These are phyloP conservation scores for Plebejus argus DNA, from an alignment of 2,888 invertebrate species.

Conservation along the genomic window DNA sequence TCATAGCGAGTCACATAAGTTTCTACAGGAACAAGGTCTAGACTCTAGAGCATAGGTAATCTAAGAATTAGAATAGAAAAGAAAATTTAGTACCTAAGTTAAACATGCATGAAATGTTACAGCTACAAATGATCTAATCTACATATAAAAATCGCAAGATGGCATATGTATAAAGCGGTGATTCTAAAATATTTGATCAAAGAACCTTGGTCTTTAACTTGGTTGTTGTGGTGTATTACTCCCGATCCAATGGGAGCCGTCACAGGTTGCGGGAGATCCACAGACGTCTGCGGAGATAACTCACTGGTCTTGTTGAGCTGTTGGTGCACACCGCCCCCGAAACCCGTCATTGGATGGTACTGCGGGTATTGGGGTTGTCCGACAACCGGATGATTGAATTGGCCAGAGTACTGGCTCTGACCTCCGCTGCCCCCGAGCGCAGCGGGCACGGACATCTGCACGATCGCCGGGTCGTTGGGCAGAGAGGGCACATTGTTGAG, in stretches of 20 bases:
- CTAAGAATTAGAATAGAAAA: no score
- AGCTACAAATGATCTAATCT: constrained; percentile 21
- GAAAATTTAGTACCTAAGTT: background rate
- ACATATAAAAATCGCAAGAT: constrained; percentile 71
- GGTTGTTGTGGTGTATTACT: constrained; percentile 70
- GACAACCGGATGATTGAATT: constrained; percentile 87
- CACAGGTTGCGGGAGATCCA: constrained; percentile 64
- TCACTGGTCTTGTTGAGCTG: constrained; percentile 78
- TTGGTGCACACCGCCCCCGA: constrained; percentile 71
- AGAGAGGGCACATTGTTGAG: constrained; percentile 92
- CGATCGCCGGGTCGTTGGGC: constrained; percentile 99
- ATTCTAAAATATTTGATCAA: constrained; percentile 50
- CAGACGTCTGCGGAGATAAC: constrained; percentile 74
- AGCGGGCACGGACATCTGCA: constrained; percentile 91
- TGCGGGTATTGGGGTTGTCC: constrained; percentile 77
- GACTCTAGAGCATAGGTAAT: background rate
- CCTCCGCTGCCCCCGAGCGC: constrained; percentile 83
- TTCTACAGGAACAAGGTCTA: background rate
- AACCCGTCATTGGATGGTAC: constrained; percentile 78
- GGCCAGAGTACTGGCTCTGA: constrained; percentile 81
- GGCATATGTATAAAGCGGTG: constrained; percentile 66
- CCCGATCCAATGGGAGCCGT: constrained; percentile 73
- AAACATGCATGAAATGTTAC: background rate
- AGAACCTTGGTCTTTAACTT: constrained; percentile 82
- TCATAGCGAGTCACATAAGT: background rate